Evolutionary conservation across 1,140 invertebrate genomes (phyloP).

Genomic region (Eufriesea mexicana): DNA sequence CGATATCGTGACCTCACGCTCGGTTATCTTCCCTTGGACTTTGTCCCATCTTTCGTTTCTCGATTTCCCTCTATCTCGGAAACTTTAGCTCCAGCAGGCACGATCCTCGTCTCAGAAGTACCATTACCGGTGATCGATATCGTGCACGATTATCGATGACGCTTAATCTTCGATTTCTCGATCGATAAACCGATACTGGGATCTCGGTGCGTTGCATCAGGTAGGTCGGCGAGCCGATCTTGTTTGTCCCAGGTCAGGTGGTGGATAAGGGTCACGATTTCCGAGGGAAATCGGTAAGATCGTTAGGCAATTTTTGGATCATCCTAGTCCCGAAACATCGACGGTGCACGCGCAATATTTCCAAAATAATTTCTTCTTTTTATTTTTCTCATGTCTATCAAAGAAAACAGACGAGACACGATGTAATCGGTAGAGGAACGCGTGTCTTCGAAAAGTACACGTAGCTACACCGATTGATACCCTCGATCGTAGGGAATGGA

Average conservation of each 20-base stretch:
- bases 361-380: too few species aligned
- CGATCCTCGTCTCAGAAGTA: background rate
- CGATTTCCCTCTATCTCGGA: constrained; percentile 37
- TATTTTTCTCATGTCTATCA: too few species aligned
- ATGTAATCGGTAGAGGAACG: too few species aligned
- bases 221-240: background rate
- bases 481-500: background rate
- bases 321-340: too few species aligned
- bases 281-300: background rate
- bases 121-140: constrained; percentile 8
- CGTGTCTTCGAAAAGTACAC: background rate
- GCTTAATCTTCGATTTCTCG: background rate
- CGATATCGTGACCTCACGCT: constrained; percentile 28
- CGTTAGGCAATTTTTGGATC: background rate
- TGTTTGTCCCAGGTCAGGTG: background rate
- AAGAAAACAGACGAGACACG: too few species aligned
- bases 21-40: constrained; percentile 35
- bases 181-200: background rate
- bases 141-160: background rate
- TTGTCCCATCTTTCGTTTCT: constrained; percentile 12
- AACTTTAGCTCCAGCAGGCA: background rate
- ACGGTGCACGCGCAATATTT: too few species aligned
- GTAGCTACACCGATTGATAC: background rate
- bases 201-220: background rate
- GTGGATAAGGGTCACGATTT: too few species aligned